Evolutionary conservation across 2,797 vertebrate species (phyloP), one percentile per base, ranked within the genome.

Genomic region (Tympanoctomys barrerae): DNA sequence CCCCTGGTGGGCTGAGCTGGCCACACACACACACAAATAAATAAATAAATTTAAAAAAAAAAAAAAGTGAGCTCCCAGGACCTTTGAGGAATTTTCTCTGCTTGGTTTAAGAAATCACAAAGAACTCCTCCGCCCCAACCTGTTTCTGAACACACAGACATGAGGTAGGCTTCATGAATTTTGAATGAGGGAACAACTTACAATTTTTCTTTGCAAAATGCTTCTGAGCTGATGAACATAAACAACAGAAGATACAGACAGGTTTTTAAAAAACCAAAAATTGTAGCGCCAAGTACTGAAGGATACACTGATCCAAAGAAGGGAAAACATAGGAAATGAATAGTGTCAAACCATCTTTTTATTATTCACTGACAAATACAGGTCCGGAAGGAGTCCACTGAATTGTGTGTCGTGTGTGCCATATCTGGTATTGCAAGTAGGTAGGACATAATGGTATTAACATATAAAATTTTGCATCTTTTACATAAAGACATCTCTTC

Each of bases 361-460:
- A 97, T 95, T 97, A 82, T 93, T 88, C 49, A 77, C 54, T 90
- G 90, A 92, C 90, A 96, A 96, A 94, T n/a, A 93, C 81, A 89
- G 21, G 68, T 93, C 66, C 94, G 79, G 18, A 89, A 96, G 95
- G 68, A 95, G 52, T 81, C n/a, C 68, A 84, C 4, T 42, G 79
- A 75, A 90, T 83, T 42, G 21, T 42, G 39, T 42, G 62, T 0
- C 54, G 90, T 86, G 90, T 16, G 36, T n/a, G 42, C 42, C 77
- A 88, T 46, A 62, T 70, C 59, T 86, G 68, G 86, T 66, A 77
- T 5, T 66, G 57, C 54, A 88, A 91, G 62, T 86, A 84, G 39
- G n/a, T 46, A 87, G 14, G 31, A 90, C 52, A 68, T 42, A 84
- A 84, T 2, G 24, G 81, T 80, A 19, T 75, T 75, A 84, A 94